Evolutionary conservation across 2,888 invertebrate species (phyloP).

Genomic region (Minunthozetes semirufus): DNA sequence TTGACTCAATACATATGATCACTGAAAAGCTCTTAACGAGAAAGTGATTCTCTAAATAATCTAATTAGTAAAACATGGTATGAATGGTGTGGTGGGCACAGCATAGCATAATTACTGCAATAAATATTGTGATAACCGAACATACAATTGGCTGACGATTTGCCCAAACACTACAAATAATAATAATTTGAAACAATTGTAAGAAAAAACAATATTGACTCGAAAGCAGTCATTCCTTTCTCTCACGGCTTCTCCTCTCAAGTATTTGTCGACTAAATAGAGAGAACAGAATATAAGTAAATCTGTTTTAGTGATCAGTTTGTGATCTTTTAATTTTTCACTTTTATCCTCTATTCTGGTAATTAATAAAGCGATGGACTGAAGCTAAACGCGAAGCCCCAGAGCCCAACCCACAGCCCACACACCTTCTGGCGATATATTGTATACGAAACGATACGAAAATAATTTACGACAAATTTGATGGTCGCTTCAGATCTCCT

Average conservation of each 20-base stretch:
- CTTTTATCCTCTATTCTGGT: background rate
- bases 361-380: too few species aligned
- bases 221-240: background rate
- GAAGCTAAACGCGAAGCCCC: background rate
- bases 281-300: background rate
- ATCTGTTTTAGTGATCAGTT: too few species aligned
- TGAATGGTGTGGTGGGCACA: conserved; percentile 15
- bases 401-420: background rate
- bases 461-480: conserved; percentile 3
- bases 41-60: conserved; percentile 12
- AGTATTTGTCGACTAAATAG: background rate
- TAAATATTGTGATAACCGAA: conserved; percentile 16
- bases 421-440: background rate
- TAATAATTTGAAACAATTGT: background rate
- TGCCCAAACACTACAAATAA: background rate
- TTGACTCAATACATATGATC: conserved; percentile 4
- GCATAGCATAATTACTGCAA: conserved; percentile 5
- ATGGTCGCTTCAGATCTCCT: too few species aligned
- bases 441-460: background rate
- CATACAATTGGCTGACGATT: background rate
- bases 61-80: conserved; percentile 21
- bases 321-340: background rate
- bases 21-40: background rate
- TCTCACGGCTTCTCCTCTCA: background rate
- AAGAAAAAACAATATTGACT: background rate